Evolutionary conservation across 2,888 invertebrate species (phyloP).

Genomic region (Lasiommata megera): DNA sequence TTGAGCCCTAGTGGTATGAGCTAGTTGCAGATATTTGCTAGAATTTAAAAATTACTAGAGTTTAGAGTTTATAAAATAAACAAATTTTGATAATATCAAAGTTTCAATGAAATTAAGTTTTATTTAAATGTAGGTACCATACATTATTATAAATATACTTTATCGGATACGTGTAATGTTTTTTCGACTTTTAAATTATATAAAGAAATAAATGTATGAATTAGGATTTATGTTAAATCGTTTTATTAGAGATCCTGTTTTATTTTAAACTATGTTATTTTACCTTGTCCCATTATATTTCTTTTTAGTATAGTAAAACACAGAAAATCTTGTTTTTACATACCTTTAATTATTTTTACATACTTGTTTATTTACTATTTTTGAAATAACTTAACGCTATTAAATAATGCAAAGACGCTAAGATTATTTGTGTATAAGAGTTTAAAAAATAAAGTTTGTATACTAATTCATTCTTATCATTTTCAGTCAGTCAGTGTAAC

Average conservation of each 20-base stretch:
- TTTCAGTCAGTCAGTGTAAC: too few species aligned
- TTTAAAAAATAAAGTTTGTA: too few species aligned
- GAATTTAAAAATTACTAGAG: not conserved
- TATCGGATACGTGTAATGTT: not conserved
- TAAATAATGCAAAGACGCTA: too few species aligned
- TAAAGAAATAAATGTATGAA: not conserved
- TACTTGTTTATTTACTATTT: too few species aligned
- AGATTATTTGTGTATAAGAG: too few species aligned
- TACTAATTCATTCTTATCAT: too few species aligned
- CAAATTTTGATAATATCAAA: slow-evolving; percentile 1
- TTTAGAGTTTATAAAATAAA: not conserved
- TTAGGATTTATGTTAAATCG: not conserved
- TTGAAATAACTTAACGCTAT: too few species aligned
- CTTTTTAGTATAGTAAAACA: too few species aligned
- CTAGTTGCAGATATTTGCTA: not conserved
- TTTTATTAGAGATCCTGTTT: not conserved
- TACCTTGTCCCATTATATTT: too few species aligned
- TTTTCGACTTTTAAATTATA: not conserved
- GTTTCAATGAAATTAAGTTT: not conserved
- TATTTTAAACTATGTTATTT: too few species aligned
- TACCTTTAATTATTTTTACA: too few species aligned
- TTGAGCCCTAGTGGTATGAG: not conserved
- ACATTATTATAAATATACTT: not conserved
- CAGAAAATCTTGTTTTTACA: too few species aligned
- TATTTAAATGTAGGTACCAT: not conserved